Base-by-base conservation (phyloP, 92 coral and sea anemone species). In the Epizoanthus ramosus region DNA sequence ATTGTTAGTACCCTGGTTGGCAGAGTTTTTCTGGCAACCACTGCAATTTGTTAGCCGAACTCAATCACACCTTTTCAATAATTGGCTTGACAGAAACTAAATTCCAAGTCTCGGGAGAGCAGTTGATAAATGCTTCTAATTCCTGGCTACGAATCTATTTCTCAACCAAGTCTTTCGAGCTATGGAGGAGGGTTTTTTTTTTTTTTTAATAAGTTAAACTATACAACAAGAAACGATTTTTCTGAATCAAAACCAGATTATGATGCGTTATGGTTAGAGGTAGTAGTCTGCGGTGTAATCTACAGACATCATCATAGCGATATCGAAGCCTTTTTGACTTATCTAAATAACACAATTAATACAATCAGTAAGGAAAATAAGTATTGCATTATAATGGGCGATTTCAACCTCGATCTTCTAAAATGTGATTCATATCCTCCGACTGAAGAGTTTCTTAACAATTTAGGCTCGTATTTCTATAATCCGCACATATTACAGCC, bases 11-110 rank as follows among this genome's bases (percentile, higher is more conserved):
- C n/a, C n/a, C n/a, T 37, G 43, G 5, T 2, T 37, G 43, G n/a
- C 43, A 37, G 5, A 37, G n/a, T n/a, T n/a, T n/a, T 37, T 37
- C 5, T 37, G 43, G 5, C 5, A 37, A 37, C 43, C 5, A 2
- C 43, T 2, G 1, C 8, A 31, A 63, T 57, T 56, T 76, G 37
- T 28, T 81, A 57, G 21, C 80, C 25, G 87, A 87, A 52, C 58
- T 87, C 9, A 56, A 72, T 52, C 71, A 82, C 60, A 8, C 57
- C 50, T 87, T 87, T 64, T 71, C 81, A 47, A 50, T 87, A n/a
- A 87, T 81, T 87, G 90, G 90, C 77, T 72, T 87, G 24, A 79
- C 83, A n/a, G 83, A 71, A 74, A 87, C 81, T 37, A 87, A 79
- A 57, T 23, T 74, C 35, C 53, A 57, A 37, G 37, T 25, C 39